Conservation (phyloP, 2,888 invertebrate genomes). For the Pseudococcus viburni region DNA sequence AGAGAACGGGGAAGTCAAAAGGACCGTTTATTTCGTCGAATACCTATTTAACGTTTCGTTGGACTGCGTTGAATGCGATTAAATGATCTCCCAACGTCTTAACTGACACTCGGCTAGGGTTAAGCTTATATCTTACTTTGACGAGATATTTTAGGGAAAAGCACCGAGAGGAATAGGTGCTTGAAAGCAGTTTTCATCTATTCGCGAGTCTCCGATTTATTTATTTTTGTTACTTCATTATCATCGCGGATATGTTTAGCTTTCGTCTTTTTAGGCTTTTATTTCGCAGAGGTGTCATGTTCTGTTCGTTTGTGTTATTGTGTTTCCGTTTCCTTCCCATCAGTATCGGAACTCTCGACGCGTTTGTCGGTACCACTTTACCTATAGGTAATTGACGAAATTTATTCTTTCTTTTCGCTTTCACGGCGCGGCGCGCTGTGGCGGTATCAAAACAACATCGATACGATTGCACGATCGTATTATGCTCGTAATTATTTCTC, state of each 20-base stretch:
- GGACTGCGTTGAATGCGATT: conserved; percentile 28
- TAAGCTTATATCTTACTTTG: too few species aligned
- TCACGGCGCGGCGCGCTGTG: too few species aligned
- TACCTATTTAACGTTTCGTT: conserved; percentile 42
- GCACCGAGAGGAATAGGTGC: neutral
- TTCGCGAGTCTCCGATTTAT: neutral
- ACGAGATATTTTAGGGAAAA: neutral
- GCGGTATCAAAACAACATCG: too few species aligned
- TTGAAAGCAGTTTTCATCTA: conserved; percentile 25
- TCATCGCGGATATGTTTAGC: neutral
- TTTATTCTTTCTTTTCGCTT: too few species aligned
- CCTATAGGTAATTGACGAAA: too few species aligned
- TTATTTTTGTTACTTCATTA: neutral
- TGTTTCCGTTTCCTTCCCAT: too few species aligned
- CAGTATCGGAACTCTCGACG: too few species aligned
- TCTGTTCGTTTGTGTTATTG: neutral
- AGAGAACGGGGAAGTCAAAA: neutral
- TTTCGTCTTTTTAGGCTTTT: neutral
- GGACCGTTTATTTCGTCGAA: conserved; percentile 35
- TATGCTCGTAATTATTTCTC: too few species aligned
- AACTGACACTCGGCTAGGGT: neutral
- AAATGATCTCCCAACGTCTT: neutral
- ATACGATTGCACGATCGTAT: too few species aligned
- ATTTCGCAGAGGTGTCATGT: neutral
- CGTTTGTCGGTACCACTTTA: too few species aligned